Percentiles rank a stretch among this genome's conserved stretches.
Evolutionary conservation across 2,797 vertebrate genomes (phyloP).

Genomic region (Dipus sagitta): DNA sequence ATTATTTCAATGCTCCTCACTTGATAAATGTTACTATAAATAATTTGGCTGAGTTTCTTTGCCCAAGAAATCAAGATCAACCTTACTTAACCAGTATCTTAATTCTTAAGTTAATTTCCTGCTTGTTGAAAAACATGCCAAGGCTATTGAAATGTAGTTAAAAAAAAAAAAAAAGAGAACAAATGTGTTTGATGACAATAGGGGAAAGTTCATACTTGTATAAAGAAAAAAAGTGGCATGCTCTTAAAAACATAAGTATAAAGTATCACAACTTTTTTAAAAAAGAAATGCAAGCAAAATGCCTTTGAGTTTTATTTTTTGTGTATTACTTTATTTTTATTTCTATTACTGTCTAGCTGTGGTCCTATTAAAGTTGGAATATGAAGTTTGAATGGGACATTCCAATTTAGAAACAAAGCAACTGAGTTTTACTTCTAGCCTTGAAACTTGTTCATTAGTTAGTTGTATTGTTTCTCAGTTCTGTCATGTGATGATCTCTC

Average conservation of each 20-base stretch:
- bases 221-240: not conserved
- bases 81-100: not conserved
- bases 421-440: not conserved
- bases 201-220: not conserved
- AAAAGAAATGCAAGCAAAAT: not conserved
- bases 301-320: not conserved
- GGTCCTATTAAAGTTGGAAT: not conserved
- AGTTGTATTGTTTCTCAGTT: not conserved
- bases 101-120: not conserved
- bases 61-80: not conserved
- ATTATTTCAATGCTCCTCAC: not conserved
- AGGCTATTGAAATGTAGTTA: not conserved
- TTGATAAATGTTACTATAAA: not conserved
- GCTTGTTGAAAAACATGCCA: not conserved
- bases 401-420: not conserved
- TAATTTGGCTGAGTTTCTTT: not conserved
- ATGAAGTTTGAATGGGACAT: not conserved
- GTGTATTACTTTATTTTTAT: not conserved
- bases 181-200: not conserved
- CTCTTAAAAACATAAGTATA: not conserved
- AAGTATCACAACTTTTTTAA: not conserved
- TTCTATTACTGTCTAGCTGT: not conserved
- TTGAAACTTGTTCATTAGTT: not conserved
- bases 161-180: not conserved
- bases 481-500: not conserved